Percentiles rank a stretch among this genome's conserved stretches.
Conservation (phyloP, 2,888 invertebrate genomes). For the Chydorus sphaericus region DNA sequence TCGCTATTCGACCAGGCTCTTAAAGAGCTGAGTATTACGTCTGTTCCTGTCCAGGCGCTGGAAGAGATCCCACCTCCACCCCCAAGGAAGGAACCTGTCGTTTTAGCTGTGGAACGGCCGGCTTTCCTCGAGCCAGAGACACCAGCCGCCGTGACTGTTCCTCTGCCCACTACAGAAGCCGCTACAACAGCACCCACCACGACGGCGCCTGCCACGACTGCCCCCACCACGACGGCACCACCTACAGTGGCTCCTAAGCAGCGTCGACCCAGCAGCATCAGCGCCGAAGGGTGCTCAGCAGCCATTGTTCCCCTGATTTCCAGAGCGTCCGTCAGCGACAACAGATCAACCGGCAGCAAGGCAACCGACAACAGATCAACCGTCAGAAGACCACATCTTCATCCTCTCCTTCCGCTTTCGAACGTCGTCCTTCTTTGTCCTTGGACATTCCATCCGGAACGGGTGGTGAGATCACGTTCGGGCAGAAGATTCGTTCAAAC, state of each 20-base stretch:
- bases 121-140: background rate
- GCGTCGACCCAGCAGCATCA: no score
- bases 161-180: background rate
- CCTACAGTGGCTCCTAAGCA: background rate
- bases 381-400: background rate
- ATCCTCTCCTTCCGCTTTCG: background rate
- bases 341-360: background rate
- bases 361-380: background rate
- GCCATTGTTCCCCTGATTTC: no score
- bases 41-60: background rate
- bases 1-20: background rate
- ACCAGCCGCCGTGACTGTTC: background rate
- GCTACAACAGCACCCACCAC: background rate
- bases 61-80: background rate
- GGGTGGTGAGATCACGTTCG: background rate
- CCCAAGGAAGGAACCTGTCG: background rate
- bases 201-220: background rate
- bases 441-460: background rate
- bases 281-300: no score
- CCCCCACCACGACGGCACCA: background rate
- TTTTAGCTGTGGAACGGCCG: conserved; percentile 3
- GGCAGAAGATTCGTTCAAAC: conserved; percentile 1
- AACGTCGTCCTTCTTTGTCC: background rate
- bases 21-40: background rate
- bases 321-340: conserved; percentile 2